A percentile compares a stretch with the other conserved stretches of the same genome.
Evolutionary conservation across 2,797 vertebrate species (phyloP).

Genomic region (Chaetodon trifasciatus): DNA sequence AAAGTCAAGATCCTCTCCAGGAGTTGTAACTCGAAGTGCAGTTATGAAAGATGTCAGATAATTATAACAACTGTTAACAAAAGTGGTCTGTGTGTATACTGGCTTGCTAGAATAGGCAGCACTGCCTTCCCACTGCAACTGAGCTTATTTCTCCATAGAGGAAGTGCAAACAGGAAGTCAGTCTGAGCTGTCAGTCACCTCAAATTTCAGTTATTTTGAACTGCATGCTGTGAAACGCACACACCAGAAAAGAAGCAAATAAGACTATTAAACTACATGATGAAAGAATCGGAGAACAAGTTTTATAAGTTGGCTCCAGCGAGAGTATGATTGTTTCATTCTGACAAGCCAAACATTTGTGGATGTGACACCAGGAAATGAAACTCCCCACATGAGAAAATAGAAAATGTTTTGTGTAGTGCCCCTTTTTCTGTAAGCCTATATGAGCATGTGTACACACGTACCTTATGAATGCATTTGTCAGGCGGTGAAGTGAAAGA

Average conservation of each 20-base stretch:
- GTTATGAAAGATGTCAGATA: not conserved
- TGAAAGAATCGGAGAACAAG: not conserved
- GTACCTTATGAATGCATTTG: not conserved
- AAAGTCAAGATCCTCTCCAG: not conserved
- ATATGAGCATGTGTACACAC: not conserved
- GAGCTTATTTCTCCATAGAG: constrained; percentile 65
- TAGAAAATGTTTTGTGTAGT: not conserved
- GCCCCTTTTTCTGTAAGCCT: not conserved
- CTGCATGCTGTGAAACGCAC: constrained; percentile 34
- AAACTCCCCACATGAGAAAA: not conserved
- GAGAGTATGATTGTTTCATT: not conserved
- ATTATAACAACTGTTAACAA: not conserved
- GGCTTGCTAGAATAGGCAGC: not conserved
- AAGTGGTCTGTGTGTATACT: not conserved
- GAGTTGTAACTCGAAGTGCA: not conserved
- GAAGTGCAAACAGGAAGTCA: constrained; percentile 86
- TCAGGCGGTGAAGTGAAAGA: not conserved
- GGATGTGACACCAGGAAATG: constrained; percentile 24
- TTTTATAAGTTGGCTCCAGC: not conserved
- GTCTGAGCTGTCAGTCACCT: constrained; percentile 58
- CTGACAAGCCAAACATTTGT: not conserved
- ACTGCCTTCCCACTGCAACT: constrained; percentile 32
- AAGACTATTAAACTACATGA: not conserved
- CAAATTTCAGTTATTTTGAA: constrained; percentile 52
- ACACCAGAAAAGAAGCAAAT: not conserved